These are phyloP conservation scores for Parapsyche elsis DNA, from an alignment of 1,140 invertebrate genomes.

Conservation along the genomic window DNA sequence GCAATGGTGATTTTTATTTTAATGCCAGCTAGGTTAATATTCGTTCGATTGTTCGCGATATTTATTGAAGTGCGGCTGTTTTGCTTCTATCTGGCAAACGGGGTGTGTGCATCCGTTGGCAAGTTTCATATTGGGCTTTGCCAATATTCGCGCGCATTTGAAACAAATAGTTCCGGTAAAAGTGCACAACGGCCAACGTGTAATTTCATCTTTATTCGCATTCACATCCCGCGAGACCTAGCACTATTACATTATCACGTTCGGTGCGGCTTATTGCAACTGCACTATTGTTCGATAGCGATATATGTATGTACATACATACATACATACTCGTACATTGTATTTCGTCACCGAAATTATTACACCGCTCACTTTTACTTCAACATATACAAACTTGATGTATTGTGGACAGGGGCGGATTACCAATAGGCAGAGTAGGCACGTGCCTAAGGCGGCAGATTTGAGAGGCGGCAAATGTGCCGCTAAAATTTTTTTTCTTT, in stretches of 20 bases:
- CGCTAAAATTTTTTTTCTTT: too few species aligned
- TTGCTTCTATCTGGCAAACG: too few species aligned
- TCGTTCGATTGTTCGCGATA: too few species aligned
- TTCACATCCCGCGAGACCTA: slow-evolving; percentile 3
- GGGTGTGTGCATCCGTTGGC: background rate
- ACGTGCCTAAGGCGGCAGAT: too few species aligned
- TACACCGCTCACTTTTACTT: too few species aligned
- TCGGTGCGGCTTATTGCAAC: slow-evolving; percentile 18
- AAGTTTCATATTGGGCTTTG: slow-evolving; percentile 17
- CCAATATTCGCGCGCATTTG: slow-evolving; percentile 28
- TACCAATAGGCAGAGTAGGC: too few species aligned
- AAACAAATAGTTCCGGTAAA: slow-evolving; percentile 22
- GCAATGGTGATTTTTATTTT: too few species aligned
- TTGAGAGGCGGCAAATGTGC: too few species aligned
- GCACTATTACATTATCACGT: slow-evolving; percentile 35
- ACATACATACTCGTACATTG: background rate
- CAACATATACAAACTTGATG: too few species aligned
- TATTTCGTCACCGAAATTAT: background rate
- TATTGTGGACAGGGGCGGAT: too few species aligned
- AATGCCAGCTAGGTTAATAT: too few species aligned
- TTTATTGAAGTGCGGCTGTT: too few species aligned
- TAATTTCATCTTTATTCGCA: slow-evolving; percentile 38
- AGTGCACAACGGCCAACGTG: slow-evolving; percentile 7
- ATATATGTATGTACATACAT: background rate
- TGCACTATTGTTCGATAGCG: background rate